Percentiles rank a stretch among this genome's conserved stretches.
phyloP scores from a whole-genome alignment of 2,888 invertebrate genomes.

The Galeopsomyia nigrocyanea region DNA sequence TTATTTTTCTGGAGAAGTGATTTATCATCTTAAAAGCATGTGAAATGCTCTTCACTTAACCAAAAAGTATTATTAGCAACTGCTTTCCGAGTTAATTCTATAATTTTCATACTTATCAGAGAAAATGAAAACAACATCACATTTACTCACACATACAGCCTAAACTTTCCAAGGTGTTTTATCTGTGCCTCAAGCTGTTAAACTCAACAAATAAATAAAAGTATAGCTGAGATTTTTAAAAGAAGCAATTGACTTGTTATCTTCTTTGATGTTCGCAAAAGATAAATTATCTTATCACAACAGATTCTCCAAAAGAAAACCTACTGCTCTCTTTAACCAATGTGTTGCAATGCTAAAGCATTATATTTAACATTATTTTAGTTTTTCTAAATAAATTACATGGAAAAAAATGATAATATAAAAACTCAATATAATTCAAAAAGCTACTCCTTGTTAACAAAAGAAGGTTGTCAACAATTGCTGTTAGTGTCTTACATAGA shows the following conservation, averaged over 20 bases:
- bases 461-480: no score
- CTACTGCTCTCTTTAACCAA: neutral
- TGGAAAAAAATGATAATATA: no score
- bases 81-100: neutral
- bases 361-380: neutral
- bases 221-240: slow-evolving; percentile 12
- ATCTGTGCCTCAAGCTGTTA: neutral
- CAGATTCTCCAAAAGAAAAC: slow-evolving; percentile 23
- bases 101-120: neutral
- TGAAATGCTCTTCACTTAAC: slow-evolving; percentile 17
- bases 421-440: no score
- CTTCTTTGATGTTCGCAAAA: slow-evolving; percentile 24
- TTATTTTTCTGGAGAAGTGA: slow-evolving; percentile 27
- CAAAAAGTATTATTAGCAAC: neutral
- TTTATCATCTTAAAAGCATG: slow-evolving; percentile 22
- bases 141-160: no score
- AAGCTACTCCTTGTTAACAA: no score
- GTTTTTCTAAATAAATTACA: neutral
- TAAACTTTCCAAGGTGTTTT: neutral
- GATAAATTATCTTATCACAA: slow-evolving; percentile 40
- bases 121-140: neutral
- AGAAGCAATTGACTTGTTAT: slow-evolving; percentile 26
- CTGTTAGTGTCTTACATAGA: no score
- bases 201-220: slow-evolving; percentile 6
- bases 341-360: neutral